A percentile compares a stretch with the other conserved stretches of the same genome.
phyloP scores from a whole-genome alignment of 2,113 vertebrate species.

The Pelmatolapia mariae region DNA sequence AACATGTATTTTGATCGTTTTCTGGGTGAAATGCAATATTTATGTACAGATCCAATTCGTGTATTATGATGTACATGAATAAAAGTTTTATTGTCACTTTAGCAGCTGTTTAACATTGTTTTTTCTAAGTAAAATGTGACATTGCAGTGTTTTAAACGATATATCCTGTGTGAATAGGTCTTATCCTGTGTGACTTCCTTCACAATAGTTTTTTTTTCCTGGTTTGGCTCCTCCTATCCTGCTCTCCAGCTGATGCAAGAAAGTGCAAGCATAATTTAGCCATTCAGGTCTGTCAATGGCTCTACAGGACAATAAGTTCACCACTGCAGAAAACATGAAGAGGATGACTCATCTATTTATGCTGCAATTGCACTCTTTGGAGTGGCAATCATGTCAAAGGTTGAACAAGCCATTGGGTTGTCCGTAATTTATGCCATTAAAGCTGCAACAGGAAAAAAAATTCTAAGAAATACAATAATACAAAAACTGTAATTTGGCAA shows the following conservation, averaged over 20 bases:
- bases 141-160: background rate
- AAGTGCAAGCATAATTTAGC: background rate
- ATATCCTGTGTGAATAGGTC: background rate
- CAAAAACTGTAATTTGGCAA: background rate
- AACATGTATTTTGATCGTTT: constrained; percentile 46
- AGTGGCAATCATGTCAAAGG: background rate
- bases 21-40: constrained; percentile 67
- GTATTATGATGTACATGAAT: constrained; percentile 67
- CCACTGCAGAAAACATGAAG: background rate
- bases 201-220: background rate
- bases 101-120: background rate
- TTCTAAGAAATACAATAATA: background rate
- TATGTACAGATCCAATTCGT: constrained; percentile 73
- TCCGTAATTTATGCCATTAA: background rate
- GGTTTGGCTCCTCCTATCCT: background rate
- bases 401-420: background rate
- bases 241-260: constrained; percentile 11
- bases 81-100: constrained; percentile 47
- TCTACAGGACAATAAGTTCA: background rate
- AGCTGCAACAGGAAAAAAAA: background rate
- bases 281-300: background rate
- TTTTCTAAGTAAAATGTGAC: background rate
- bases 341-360: background rate
- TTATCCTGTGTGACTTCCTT: background rate
- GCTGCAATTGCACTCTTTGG: background rate